Evolutionary conservation across 2,113 vertebrate species (phyloP), one percentile per base, ranked within the genome.

Genomic region (Leptobrachium ailaonicum): DNA sequence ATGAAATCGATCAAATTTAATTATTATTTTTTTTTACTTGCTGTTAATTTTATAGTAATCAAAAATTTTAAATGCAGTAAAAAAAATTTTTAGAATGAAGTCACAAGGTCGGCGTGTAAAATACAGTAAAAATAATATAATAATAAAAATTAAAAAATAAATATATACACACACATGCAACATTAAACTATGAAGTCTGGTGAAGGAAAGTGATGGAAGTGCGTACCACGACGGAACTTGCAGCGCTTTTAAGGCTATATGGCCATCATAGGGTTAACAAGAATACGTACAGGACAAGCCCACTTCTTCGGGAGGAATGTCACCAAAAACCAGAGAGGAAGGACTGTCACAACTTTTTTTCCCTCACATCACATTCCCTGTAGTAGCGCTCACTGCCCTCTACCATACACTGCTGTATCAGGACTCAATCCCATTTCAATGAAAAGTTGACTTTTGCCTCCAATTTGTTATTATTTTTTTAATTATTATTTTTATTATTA

Each of bases 341-440:
- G 87, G 88, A 87, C 92, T 92, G 90, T 92, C 88, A 85, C 53
- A 32, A 6, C n/a, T 47, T 90, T 88, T 88, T 77, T 77, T 64
- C 83, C 87, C 86, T 72, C 85, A 86, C 88, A 93, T 94, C 93
- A 85, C 83, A 89, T 93, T 95, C 92, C 91, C 92, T 87, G 87
- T 84, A 86, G 89, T 83, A 85, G 84, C 87, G 88, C 83, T 86
- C 88, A 32, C 20, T 85, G 87, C 88, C 90, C 82, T 79, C 76
- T 85, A 88, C 89, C 86, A 88, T 88, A 81, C 83, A 85, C 87
- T 90, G 88, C 87, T 93, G 90, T 91, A 92, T 92, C 93, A 85
- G 90, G 89, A 89, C 90, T 85, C 88, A 94, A 95, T 94, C 95
- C 95, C 95, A 96, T 95, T 95, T 93, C 94, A 94, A 90, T 88